These are phyloP conservation scores for Protonibea diacanthus DNA, from an alignment of 2,797 vertebrate species.

Conservation along the genomic window DNA sequence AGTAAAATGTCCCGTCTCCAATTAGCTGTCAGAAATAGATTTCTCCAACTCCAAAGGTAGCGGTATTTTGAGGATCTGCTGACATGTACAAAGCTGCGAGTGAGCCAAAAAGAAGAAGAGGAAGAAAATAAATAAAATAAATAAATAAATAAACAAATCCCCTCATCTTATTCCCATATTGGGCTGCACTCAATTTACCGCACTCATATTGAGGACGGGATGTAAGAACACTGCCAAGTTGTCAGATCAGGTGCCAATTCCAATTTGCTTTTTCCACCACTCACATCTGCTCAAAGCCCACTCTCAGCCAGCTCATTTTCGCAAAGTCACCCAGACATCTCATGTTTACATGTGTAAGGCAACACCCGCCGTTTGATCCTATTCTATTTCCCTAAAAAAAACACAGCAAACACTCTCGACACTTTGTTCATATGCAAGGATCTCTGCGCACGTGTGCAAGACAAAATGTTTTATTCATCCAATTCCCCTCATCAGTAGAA, in stretches of 20 bases:
- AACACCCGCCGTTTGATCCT: conserved; percentile 49
- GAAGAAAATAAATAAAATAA: neutral
- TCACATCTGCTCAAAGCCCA: conserved; percentile 70
- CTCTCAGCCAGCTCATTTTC: conserved; percentile 56
- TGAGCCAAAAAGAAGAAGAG: conserved; percentile 17
- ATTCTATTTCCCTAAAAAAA: conserved; percentile 34
- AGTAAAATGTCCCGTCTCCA: conserved; percentile 14
- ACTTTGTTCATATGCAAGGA: conserved; percentile 26
- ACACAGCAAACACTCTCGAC: conserved; percentile 10
- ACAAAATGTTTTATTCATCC: conserved; percentile 27
- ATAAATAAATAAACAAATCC: conserved; percentile 56
- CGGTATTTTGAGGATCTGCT: conserved; percentile 43
- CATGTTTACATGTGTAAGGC: conserved; percentile 61
- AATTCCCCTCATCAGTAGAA: conserved; percentile 11
- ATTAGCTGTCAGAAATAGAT: conserved; percentile 40
- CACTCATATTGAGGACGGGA: conserved; percentile 56
- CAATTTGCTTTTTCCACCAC: conserved; percentile 73
- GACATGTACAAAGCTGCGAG: conserved; percentile 46
- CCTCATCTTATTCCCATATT: conserved; percentile 65
- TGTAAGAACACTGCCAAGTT: conserved; percentile 68
- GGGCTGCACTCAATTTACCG: conserved; percentile 55
- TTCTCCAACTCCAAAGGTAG: conserved; percentile 25
- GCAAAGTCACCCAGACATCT: conserved; percentile 70
- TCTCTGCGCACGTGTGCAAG: neutral
- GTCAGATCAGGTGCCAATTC: conserved; percentile 74